A percentile compares a stretch with the other conserved stretches of the same genome.
These are phyloP conservation scores for Paramuricea clavata DNA, from an alignment of 92 coral and sea anemone species.

Conservation along the genomic window DNA sequence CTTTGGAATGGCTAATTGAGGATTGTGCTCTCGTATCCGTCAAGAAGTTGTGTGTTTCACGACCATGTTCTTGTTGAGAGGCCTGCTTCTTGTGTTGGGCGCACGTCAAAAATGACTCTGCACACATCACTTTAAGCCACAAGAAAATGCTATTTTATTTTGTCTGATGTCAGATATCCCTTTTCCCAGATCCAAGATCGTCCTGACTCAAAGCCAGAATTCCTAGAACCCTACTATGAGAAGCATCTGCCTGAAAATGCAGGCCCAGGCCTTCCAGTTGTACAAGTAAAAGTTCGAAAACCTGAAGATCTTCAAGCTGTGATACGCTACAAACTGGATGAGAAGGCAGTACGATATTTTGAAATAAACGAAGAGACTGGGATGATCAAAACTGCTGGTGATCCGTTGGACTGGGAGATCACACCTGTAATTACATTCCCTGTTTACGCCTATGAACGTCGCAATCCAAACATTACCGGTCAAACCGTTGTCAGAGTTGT, in stretches of 20 bases:
- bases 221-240: conserved; percentile 28
- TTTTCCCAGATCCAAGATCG: conserved; percentile 13
- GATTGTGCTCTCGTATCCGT: no score
- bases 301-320: not conserved
- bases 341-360: conserved; percentile 74
- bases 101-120: no score
- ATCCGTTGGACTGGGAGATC: conserved; percentile 69
- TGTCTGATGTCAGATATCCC: no score
- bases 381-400: conserved; percentile 61
- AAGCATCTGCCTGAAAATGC: conserved; percentile 29
- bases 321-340: conserved; percentile 45
- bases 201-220: conserved; percentile 14
- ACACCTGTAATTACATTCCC: conserved; percentile 50
- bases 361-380: conserved; percentile 73
- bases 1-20: no score
- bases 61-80: no score
- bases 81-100: no score
- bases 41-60: no score
- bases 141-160: no score
- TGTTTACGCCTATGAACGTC: conserved; percentile 14
- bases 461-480: not conserved
- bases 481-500: conserved; percentile 30
- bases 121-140: no score
- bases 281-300: conserved; percentile 10
- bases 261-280: conserved; percentile 12